A percentile compares a stretch with the other conserved stretches of the same genome.
Evolutionary conservation across 2,113 vertebrate species (phyloP).

Genomic region (Prunella himalayana): DNA sequence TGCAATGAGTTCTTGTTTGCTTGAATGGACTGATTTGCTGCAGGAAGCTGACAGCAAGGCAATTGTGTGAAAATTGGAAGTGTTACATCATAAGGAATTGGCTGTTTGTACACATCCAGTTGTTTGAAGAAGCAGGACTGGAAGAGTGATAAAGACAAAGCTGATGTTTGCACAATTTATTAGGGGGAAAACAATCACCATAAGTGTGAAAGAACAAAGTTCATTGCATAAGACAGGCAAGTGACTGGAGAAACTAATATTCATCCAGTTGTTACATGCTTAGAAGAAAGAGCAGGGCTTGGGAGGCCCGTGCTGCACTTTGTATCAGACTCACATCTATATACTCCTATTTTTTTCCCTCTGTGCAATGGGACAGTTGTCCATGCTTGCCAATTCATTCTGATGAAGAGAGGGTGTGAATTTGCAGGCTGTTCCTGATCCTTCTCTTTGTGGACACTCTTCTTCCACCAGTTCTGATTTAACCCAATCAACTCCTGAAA

Average conservation of each 20-base stretch:
- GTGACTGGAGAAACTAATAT: background rate
- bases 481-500: background rate
- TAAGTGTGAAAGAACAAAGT: background rate
- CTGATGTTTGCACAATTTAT: background rate
- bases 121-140: background rate
- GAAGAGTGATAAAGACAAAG: background rate
- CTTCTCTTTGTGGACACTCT: background rate
- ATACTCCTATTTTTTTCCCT: background rate
- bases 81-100: background rate
- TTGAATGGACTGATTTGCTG: background rate
- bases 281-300: background rate
- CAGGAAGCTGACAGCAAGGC: background rate
- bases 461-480: background rate
- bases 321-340: fast-evolving
- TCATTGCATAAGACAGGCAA: background rate
- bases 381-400: background rate
- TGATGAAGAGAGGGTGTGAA: background rate
- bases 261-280: background rate
- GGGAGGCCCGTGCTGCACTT: background rate
- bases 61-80: background rate
- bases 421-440: background rate
- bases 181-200: fast-evolving
- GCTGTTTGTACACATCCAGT: background rate
- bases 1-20: background rate
- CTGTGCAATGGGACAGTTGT: background rate